Evolutionary conservation across 2,113 vertebrate genomes (phyloP), one percentile per base, ranked within the genome.

Genomic region (Caranx melampygus): DNA sequence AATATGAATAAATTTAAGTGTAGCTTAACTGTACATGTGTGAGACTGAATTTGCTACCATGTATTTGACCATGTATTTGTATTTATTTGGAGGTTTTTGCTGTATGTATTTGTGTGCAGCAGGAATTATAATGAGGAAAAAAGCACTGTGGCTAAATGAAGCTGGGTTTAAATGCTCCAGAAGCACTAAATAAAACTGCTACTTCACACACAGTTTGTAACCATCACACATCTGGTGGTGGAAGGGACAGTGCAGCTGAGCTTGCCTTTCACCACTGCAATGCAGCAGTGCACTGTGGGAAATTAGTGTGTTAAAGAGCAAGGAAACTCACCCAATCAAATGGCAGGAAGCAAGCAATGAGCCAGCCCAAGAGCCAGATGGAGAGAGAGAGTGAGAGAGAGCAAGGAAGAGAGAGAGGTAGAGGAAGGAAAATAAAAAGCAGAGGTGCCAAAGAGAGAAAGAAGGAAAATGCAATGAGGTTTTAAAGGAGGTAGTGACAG

Each of bases 271-370:
- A 88, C 78, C 87, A 85, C 91, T 79, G 93, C 93, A 93, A 89
- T 92, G 92, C 91, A 92, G 91, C 80, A 92, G 82, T 82, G 90
- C 90, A 91, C 89, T 91, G 91, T 90, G 90, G 91, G 87, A 92
- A 92, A 88, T 89, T 79, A 91, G 82, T 75, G 73, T 84, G 73
- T 81, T 80, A 88, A 91, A 81, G 84, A 88, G 91, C 89, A 74
- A 74, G 78, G 68, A 75, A 85, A 94, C 93, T 94, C 93, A 93
- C 93, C 93, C 89, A 90, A 91, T 94, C 91, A 93, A 84, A 93
- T 79, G 83, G 91, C 92, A 85, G 91, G 93, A 93, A 93, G 91
- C 91, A 92, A 94, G 91, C 91, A 93, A 93, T 89, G 91, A 92
- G 91, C 90, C 92, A 92, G 90, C 85, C 90, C 90, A 88, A 88